Evolutionary conservation across 1,140 invertebrate genomes (phyloP).

Genomic region (Solen grandis): DNA sequence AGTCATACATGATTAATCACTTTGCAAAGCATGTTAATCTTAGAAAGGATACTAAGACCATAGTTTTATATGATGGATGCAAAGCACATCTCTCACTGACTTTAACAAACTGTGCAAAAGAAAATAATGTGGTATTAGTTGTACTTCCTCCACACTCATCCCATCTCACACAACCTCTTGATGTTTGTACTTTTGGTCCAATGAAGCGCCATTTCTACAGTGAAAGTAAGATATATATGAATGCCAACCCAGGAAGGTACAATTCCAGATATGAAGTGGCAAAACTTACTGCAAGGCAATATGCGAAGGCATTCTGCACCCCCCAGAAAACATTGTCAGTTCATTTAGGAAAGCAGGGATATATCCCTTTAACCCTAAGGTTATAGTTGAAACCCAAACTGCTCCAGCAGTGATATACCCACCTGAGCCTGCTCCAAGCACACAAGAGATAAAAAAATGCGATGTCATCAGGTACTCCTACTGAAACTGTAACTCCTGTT

Average conservation of each 20-base stretch:
- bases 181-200: slow-evolving; percentile 59
- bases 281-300: not conserved
- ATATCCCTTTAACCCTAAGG: too few relatives aligned
- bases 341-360: too few relatives aligned
- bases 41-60: slow-evolving; percentile 47
- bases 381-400: not conserved
- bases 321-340: too few relatives aligned
- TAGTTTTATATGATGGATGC: slow-evolving; percentile 80
- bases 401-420: not conserved
- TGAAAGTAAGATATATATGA: slow-evolving; percentile 7
- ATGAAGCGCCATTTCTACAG: slow-evolving; percentile 54
- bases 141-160: slow-evolving; percentile 63
- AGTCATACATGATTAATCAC: not conserved
- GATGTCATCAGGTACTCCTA: too few relatives aligned
- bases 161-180: slow-evolving; percentile 58
- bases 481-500: too few relatives aligned
- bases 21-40: slow-evolving; percentile 3
- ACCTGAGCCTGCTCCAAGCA: too few relatives aligned
- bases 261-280: slow-evolving; percentile 33
- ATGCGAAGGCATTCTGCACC: too few relatives aligned
- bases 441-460: too few relatives aligned
- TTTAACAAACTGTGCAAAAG: slow-evolving; percentile 33
- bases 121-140: slow-evolving; percentile 58
- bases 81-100: slow-evolving; percentile 50
- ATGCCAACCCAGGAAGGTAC: not conserved